Evolutionary conservation across 1,140 invertebrate genomes (phyloP), one percentile per base, ranked within the genome.

Genomic region (Zophobas atratus): DNA sequence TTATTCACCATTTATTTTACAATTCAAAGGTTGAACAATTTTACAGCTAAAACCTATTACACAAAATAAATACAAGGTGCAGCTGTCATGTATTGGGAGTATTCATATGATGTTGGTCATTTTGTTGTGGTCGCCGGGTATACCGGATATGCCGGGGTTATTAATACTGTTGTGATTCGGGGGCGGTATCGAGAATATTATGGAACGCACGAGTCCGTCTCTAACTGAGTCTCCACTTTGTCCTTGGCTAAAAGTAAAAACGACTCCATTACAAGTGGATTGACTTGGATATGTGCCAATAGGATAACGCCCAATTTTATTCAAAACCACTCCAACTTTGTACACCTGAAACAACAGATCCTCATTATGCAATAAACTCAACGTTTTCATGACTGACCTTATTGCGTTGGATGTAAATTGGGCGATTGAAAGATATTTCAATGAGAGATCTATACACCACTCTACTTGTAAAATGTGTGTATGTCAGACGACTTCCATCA

Each of bases 321-420:
- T 94, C 86, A 95, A 92, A 53, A 94, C 93, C 6, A 95, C 93
- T 8, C 92, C 93, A 72, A 95, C 91, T 85, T 93, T 92, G 84
- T 95, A 95, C 49, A 92, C 89, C 90, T 92, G 85, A 53, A 84
- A 83, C 56, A 71, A 74, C 67, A 70, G n/a, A 77, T 70, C 39
- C 55, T 74, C 34, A 48, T 56, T 43, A 35, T 60, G 46, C 38
- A 73, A 63, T 63, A 36, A 6, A 43, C 43, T 35, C 43, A 53
- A 49, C 43, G 46, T n/a, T 38, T 49, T 41, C 57, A 32, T 38
- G 8, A 57, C 55, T 57, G n/a, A 92, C 91, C 89, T 93, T 94
- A 83, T 93, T 91, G 75, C 92, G 89, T 84, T 93, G 92, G 84
- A 92, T 93, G 85, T 91, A 92, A 32, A 95, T 90, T 6, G 93